Base-by-base conservation (phyloP, 1,140 invertebrate species). In the Lepidurus couesii region DNA sequence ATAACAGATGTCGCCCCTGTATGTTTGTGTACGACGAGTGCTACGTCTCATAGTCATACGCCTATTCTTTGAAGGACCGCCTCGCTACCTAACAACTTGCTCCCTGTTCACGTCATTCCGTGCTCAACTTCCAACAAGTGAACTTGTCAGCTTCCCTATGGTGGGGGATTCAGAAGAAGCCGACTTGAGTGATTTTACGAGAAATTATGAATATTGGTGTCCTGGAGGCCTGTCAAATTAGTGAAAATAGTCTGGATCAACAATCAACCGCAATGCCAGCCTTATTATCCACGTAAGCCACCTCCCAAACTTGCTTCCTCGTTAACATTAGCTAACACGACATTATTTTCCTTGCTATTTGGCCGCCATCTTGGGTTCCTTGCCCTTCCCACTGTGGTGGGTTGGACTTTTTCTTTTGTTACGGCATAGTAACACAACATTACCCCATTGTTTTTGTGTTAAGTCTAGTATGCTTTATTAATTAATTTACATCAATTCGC, bases 261-360 rank as follows among this genome's bases (percentile, higher is more conserved):
- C 53, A 65, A 65, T 65, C 53, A 65, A n/a, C 74, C 74, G 78
- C 78, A 74, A 79, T 79, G 78, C 78, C 78, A 75, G 78, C 78
- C 78, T 75, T 79, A 65, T 65, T 65, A 65, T 65, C 53, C 16
- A 65, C 53, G 53, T 65, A 65, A 65, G 53, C 8, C 21, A 7
- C 13, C 13, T 65, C 53, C 53, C 21, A 13, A 34, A 34, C 34
- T 34, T 34, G 34, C 34, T 65, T 65, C 53, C 53, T 65, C 7
- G 13, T 65, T 65, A 16, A 65, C 16, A 16, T 13, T n/a, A 7
- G 4, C 6, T 65, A 9, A 65, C 8, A 65, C 34, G 3, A 34
- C 1, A 34, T 34, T 34, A 4, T 34, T 34, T 4, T 34, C 34
- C n/a, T 13, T 65, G 53, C 53, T 21, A 2, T 34, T 21, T 16